Conservation (phyloP, 2,888 invertebrate genomes). For the Platycnemis pennipes region DNA sequence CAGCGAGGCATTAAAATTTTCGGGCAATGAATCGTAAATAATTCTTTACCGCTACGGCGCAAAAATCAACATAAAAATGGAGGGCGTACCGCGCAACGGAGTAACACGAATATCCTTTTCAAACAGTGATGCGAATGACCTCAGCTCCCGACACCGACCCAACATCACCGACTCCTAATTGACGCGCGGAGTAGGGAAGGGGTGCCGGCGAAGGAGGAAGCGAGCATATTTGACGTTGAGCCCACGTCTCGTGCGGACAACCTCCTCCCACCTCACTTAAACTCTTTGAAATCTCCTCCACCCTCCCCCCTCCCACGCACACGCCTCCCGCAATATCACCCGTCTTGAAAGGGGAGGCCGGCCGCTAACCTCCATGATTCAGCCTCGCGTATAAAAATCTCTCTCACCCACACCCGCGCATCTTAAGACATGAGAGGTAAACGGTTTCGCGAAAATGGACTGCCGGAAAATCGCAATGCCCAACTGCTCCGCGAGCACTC, state of each 20-base stretch:
- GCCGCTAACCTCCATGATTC: not conserved
- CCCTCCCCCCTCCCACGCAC: not conserved
- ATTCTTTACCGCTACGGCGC: not conserved
- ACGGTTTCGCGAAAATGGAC: constrained; percentile 1
- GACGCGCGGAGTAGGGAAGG: not conserved
- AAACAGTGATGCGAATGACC: not conserved
- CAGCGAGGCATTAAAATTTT: not conserved
- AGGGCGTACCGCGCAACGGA: not conserved
- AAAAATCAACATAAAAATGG: not conserved
- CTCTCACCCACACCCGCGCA: not conserved
- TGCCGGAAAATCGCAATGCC: not conserved
- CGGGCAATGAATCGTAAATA: not conserved
- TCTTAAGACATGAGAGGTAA: not conserved
- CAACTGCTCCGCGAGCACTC: not conserved
- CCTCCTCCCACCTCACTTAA: not conserved
- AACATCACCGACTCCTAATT: not conserved
- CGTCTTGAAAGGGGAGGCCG: not conserved
- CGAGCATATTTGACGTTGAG: not conserved
- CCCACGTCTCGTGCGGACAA: not conserved
- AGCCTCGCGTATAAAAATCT: not conserved
- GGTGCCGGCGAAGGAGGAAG: not conserved
- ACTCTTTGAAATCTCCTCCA: not conserved
- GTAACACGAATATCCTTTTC: not conserved
- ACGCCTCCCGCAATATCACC: not conserved
- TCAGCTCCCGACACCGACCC: not conserved